phyloP scores from a whole-genome alignment of 2,113 vertebrate genomes.

The Crotalus tigris region DNA sequence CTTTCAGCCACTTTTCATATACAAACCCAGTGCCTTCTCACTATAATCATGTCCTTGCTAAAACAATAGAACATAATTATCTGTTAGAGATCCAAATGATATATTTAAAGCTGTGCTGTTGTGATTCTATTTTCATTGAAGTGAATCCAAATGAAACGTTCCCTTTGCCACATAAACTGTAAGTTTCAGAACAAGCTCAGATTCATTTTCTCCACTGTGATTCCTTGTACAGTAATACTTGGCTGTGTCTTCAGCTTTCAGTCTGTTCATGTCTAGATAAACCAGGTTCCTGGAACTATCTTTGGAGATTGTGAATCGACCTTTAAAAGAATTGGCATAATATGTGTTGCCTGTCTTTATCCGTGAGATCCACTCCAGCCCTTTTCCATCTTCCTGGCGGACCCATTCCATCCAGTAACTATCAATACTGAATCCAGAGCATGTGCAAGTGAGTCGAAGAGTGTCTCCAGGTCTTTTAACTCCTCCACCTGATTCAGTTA shows the following conservation, averaged over 20 bases:
- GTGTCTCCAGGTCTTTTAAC: too few relatives aligned
- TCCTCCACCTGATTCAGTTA: background rate
- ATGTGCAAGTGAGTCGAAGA: background rate
- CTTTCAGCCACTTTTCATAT: too few relatives aligned
- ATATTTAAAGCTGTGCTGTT: background rate
- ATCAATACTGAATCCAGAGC: background rate
- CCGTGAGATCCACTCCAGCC: background rate
- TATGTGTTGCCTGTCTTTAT: accelerated
- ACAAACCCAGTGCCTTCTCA: too few relatives aligned
- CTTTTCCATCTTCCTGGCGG: background rate
- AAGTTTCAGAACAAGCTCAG: too few relatives aligned
- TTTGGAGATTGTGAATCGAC: background rate
- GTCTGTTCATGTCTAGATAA: background rate
- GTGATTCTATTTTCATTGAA: background rate
- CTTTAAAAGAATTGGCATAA: background rate
- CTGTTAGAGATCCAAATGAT: too few relatives aligned
- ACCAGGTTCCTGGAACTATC: background rate
- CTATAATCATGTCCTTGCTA: too few relatives aligned
- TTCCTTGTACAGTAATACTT: background rate
- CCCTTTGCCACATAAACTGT: background rate
- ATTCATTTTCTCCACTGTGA: background rate
- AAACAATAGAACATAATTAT: too few relatives aligned
- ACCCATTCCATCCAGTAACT: background rate
- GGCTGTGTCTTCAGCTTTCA: background rate
- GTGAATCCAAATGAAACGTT: background rate